Percentiles rank a stretch among this genome's conserved stretches.
Conservation (phyloP, 2,888 invertebrate species). For the Agrochola circellaris region DNA sequence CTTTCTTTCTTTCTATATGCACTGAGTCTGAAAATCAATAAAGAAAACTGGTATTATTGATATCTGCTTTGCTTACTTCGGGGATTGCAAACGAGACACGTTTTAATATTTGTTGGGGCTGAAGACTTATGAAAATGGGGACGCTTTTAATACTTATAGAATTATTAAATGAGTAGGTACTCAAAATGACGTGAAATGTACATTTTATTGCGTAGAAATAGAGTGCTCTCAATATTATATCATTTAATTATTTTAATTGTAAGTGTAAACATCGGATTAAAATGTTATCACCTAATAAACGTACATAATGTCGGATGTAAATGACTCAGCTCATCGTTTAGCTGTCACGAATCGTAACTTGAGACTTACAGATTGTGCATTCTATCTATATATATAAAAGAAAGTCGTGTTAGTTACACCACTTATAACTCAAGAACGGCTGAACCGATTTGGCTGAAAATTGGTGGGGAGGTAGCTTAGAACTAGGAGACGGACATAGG, state of each 20-base stretch:
- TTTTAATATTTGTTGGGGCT: slow-evolving; percentile 4
- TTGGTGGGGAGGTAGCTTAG: no score
- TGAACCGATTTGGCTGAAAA: no score
- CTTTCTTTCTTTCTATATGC: no score
- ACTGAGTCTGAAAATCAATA: background rate
- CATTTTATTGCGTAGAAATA: background rate
- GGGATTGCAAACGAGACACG: background rate
- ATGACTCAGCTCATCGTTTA: slow-evolving; percentile 16
- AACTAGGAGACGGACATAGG: no score
- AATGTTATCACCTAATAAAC: slow-evolving; percentile 9
- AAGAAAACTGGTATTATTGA: background rate
- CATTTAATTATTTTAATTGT: no score
- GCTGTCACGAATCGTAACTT: slow-evolving; percentile 11
- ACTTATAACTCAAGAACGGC: no score
- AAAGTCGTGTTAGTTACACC: no score
- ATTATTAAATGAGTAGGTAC: background rate
- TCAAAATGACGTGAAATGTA: background rate
- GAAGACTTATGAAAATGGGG: background rate
- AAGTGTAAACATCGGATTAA: background rate
- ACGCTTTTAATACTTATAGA: background rate
- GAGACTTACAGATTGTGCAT: slow-evolving; percentile 20
- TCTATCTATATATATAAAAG: no score
- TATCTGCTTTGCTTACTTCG: background rate
- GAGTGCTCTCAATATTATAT: background rate
- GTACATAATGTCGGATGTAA: slow-evolving; percentile 1